Conservation (phyloP, 2,888 invertebrate species). For the Erebia aethiops region DNA sequence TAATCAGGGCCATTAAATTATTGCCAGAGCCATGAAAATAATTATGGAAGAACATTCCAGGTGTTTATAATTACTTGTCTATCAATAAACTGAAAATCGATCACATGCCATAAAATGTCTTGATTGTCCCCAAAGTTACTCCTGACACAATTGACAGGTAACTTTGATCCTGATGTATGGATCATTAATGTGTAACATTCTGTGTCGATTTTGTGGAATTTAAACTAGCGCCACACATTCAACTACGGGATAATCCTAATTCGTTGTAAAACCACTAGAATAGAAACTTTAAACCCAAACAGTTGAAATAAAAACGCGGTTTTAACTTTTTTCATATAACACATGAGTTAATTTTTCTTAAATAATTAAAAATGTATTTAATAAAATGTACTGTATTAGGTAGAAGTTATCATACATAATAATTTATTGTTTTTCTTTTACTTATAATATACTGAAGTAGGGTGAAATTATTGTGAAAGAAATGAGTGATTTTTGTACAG, state of each 20-base stretch:
- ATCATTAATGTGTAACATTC: not conserved
- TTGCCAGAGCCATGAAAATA: not conserved
- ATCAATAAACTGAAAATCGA: not conserved
- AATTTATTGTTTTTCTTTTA: too few relatives aligned
- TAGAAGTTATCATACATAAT: too few relatives aligned
- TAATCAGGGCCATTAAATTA: not conserved
- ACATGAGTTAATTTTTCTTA: not conserved
- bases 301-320: not conserved
- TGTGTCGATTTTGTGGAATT: slow-evolving; percentile 33
- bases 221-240: slow-evolving; percentile 48
- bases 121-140: not conserved
- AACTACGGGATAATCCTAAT: slow-evolving; percentile 55
- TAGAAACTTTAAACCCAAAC: not conserved
- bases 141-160: not conserved
- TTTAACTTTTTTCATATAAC: not conserved
- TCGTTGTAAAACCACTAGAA: slow-evolving; percentile 64
- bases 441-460: too few relatives aligned
- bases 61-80: too few relatives aligned
- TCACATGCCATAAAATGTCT: not conserved
- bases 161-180: not conserved
- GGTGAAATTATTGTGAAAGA: too few relatives aligned
- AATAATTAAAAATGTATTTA: not conserved
- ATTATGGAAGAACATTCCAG: not conserved
- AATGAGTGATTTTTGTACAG: too few relatives aligned
- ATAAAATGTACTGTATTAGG: not conserved